These are phyloP conservation scores for Harpalus rubripes DNA, from an alignment of 2,888 invertebrate genomes.

Conservation along the genomic window DNA sequence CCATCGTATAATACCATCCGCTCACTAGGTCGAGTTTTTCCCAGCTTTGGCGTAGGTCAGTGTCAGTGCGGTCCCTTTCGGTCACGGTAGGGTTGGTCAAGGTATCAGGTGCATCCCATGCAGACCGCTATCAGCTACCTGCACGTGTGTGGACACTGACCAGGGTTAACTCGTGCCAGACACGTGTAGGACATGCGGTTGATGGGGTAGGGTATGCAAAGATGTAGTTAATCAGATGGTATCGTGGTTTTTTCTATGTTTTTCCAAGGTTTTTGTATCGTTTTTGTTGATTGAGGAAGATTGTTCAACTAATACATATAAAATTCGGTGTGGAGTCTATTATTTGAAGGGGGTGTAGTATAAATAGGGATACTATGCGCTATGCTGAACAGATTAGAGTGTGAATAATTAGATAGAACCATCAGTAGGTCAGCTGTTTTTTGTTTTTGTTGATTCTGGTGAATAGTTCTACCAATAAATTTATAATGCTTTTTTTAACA, in stretches of 20 bases:
- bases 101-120: slow-evolving; percentile 28
- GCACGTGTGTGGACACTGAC: slow-evolving; percentile 25
- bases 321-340: too few relatives aligned
- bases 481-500: not conserved
- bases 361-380: too few relatives aligned
- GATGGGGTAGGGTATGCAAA: slow-evolving; percentile 13
- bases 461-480: not conserved
- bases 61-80: not conserved
- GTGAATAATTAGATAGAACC: too few relatives aligned
- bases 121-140: slow-evolving; percentile 16
- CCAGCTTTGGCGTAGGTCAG: slow-evolving; percentile 9
- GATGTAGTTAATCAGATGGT: not conserved
- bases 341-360: too few relatives aligned
- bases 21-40: not conserved
- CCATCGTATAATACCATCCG: not conserved
- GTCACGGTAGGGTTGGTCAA: slow-evolving; percentile 33
- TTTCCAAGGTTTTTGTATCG: too few relatives aligned
- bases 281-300: too few relatives aligned
- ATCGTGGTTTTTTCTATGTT: too few relatives aligned
- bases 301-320: too few relatives aligned
- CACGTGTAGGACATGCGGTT: not conserved
- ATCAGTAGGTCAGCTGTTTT: not conserved
- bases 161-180: slow-evolving; percentile 8
- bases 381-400: too few relatives aligned
- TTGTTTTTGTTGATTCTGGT: not conserved